phyloP scores from a whole-genome alignment of 2,113 vertebrate species.

The Poecile atricapillus region DNA sequence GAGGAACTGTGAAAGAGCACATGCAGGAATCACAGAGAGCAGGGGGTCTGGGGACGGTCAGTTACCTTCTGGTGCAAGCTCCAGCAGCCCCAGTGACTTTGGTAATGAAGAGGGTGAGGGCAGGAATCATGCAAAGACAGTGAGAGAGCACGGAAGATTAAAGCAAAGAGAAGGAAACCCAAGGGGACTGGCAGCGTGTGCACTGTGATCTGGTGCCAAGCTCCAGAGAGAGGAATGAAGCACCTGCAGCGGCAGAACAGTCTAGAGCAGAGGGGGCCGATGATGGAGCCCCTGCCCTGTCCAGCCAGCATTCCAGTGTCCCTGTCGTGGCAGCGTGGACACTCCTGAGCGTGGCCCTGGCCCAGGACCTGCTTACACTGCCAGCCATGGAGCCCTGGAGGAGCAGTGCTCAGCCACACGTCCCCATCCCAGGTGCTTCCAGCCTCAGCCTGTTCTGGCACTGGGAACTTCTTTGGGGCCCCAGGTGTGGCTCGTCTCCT shows the following conservation, averaged over 20 bases:
- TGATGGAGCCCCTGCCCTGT: neutral
- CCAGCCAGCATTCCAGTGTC: fast-evolving
- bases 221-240: neutral
- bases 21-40: constrained; percentile 33
- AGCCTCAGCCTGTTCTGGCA: neutral
- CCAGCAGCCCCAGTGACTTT: neutral
- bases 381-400: fast-evolving
- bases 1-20: constrained; percentile 45
- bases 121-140: neutral
- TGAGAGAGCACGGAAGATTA: neutral
- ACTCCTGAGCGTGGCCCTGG: neutral
- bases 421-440: neutral
- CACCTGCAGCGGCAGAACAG: neutral
- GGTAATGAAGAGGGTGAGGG: constrained; percentile 63
- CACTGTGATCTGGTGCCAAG: neutral
- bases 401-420: fast-evolving
- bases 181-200: neutral
- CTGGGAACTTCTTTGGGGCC: neutral
- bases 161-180: neutral
- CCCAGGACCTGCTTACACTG: fast-evolving
- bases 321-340: neutral
- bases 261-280: neutral
- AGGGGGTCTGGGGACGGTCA: neutral
- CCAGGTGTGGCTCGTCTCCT: neutral
- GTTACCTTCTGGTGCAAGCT: neutral